Base-by-base conservation (phyloP, 2,797 vertebrate species). In the Corythornis leucogaster region DNA sequence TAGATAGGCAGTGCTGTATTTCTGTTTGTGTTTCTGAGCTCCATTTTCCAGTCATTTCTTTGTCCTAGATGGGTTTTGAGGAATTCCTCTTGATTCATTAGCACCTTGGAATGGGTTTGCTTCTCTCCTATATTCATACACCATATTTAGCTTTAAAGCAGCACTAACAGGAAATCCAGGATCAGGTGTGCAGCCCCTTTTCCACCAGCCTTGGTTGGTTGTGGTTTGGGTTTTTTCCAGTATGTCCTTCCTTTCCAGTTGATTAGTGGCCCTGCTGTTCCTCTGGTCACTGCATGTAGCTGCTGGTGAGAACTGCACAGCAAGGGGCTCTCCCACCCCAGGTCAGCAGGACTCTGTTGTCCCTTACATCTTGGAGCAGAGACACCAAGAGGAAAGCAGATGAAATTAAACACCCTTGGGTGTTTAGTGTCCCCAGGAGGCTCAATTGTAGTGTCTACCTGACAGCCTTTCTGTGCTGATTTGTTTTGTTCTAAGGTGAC, bases 281-380 rank as follows among this genome's bases (percentile, higher is more conserved):
- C 62, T 82, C 62, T 80, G 83, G 68, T 55, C 87, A 89, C 74
- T 1, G 1, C 45, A 13, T 10, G 5, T 42, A 73, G 77, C 77
- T 75, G 85, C 94, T 89, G 87, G 71, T 85, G 80, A 85, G 81
- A 61, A 6, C 17, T 91, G 74, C 84, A 14, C 68, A 59, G 51
- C 83, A 28, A n/a, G 83, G 83, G 81, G 86, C 76, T 67, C 19
- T 81, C 70, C 71, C 67, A 33, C 71, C 15, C 63, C 64, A 73
- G 84, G 73, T 48, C 51, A 90, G 83, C 38, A 50, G 90, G 74
- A 54, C 58, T 80, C 33, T 16, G 48, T 54, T 77, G 45, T 80
- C 64, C 69, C 77, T 76, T 35, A 31, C 77, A 35, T 59, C 48
- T 35, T 31, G 51, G 61, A 85, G 78, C 33, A 62, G 55, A 66